Evolutionary conservation across 2,888 invertebrate genomes (phyloP).

Genomic region (Xestia c-nigrum): DNA sequence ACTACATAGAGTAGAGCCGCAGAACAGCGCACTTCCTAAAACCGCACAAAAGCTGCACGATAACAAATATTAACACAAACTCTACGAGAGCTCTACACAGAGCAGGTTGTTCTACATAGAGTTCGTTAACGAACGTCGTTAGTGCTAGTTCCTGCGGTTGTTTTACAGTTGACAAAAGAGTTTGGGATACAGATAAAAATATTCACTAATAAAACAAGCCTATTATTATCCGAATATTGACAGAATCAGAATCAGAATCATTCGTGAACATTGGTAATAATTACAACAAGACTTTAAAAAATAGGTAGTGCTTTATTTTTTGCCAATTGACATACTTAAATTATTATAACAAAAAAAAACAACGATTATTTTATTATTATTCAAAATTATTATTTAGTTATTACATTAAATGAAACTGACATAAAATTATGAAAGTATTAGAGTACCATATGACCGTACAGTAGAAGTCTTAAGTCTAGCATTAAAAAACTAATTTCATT

Average conservation of each 20-base stretch:
- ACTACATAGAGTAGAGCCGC: conserved; percentile 6
- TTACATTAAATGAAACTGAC: too few relatives aligned
- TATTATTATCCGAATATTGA: background rate
- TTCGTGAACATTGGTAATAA: too few relatives aligned
- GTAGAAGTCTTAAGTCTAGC: background rate
- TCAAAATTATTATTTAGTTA: too few relatives aligned
- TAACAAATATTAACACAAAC: conserved; percentile 33
- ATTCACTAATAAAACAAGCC: background rate
- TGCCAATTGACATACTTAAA: too few relatives aligned
- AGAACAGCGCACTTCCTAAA: conserved; percentile 15
- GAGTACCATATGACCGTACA: too few relatives aligned
- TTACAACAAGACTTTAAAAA: too few relatives aligned
- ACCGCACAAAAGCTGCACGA: conserved; percentile 14
- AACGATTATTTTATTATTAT: too few relatives aligned
- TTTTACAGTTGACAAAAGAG: conserved; percentile 27
- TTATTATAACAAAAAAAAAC: too few relatives aligned
- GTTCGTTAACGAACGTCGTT: conserved; percentile 49
- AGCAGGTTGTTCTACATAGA: conserved; percentile 14
- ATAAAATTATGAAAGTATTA: too few relatives aligned
- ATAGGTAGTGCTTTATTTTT: too few relatives aligned
- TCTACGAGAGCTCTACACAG: conserved; percentile 18
- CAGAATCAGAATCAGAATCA: too few relatives aligned
- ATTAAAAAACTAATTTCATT: background rate
- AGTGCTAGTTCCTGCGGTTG: conserved; percentile 35
- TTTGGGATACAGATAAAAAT: background rate